Base-by-base conservation (phyloP, 2,113 vertebrate genomes). In the Rissa tridactyla region DNA sequence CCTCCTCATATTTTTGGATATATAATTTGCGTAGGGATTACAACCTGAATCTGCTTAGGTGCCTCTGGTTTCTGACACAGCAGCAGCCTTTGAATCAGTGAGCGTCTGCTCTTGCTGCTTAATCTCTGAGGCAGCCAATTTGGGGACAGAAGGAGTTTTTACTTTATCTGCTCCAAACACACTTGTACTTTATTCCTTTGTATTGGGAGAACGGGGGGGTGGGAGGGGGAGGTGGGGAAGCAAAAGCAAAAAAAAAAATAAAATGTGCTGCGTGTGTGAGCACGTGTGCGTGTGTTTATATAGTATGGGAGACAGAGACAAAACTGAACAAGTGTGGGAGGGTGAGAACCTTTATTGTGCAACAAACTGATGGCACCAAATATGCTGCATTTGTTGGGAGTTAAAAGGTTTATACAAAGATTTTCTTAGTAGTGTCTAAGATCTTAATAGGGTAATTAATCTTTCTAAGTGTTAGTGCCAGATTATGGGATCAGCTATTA, bases 391-490 rank as follows among this genome's bases (percentile, higher is more conserved):
- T 98, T 97, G 97, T 98, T 97, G 97, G 77, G 96, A 97, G 96
- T 98, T 98, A 97, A 98, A 98, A 96, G 97, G 97, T 98, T 98
- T 98, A 96, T 97, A 97, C 97, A 96, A 98, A 98, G 97, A 98
- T 98, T 98, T 97, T 97, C 97, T 97, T 98, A 98, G 97, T 97
- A 94, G 96, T 97, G 98, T 97, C 97, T 97, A 96, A 98, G 97
- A 97, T 98, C 98, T 98, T 98, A 98, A 98, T 97, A 98, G 98
- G 97, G 98, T 98, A 98, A 98, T 98, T 98, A 98, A 98, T 98
- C 98, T 98, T 98, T 97, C 97, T 97, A 98, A 98, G 97, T 97
- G 97, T 98, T 97, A 95, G 96, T 97, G 98, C 98, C 98, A 98
- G 98, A 98, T 98, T 98, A 98, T 94, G 97, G 98, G 96, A 98